phyloP scores from a whole-genome alignment of 2,888 invertebrate species.

The Hypselothyrea guttata region DNA sequence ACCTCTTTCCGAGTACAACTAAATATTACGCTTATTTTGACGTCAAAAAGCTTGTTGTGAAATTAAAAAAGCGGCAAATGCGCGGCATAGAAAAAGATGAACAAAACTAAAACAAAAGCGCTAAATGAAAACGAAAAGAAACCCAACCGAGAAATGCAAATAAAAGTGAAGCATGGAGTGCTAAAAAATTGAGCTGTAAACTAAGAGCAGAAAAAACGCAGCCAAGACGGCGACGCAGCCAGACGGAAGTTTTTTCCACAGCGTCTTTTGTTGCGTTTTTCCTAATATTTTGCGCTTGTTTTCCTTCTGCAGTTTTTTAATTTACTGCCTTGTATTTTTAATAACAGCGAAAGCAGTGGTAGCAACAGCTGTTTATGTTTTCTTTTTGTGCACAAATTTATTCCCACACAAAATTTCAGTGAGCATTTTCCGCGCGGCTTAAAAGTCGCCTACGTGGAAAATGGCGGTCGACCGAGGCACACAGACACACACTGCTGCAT shows the following conservation, averaged over 20 bases:
- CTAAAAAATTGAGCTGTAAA: conserved; percentile 2
- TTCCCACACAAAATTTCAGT: conserved; percentile 39
- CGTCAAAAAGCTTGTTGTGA: conserved; percentile 72
- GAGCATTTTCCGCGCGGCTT: conserved; percentile 45
- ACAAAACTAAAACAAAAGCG: conserved; percentile 1
- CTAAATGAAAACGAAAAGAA: conserved; percentile 21
- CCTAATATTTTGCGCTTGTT: conserved; percentile 39
- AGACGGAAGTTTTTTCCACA: conserved; percentile 24
- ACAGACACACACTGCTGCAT: not conserved
- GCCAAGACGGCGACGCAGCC: conserved; percentile 40
- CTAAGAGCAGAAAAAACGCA: conserved; percentile 32
- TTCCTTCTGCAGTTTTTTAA: conserved; percentile 45
- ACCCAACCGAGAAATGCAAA: conserved; percentile 33
- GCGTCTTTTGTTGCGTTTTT: conserved; percentile 55
- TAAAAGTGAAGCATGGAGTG: conserved; percentile 11
- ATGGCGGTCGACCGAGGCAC: conserved; percentile 48
- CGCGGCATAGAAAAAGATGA: conserved; percentile 22
- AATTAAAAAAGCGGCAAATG: conserved; percentile 71
- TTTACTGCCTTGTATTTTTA: conserved; percentile 66
- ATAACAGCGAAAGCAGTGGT: conserved; percentile 40
- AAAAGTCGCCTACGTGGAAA: conserved; percentile 60
- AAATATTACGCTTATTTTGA: conserved; percentile 74
- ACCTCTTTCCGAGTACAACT: conserved; percentile 40
- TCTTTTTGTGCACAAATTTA: conserved; percentile 30
- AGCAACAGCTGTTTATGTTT: conserved; percentile 13